Evolutionary conservation across 1,140 invertebrate species (phyloP), one percentile per base, ranked within the genome.

Genomic region (Oncopodura yosiiana): DNA sequence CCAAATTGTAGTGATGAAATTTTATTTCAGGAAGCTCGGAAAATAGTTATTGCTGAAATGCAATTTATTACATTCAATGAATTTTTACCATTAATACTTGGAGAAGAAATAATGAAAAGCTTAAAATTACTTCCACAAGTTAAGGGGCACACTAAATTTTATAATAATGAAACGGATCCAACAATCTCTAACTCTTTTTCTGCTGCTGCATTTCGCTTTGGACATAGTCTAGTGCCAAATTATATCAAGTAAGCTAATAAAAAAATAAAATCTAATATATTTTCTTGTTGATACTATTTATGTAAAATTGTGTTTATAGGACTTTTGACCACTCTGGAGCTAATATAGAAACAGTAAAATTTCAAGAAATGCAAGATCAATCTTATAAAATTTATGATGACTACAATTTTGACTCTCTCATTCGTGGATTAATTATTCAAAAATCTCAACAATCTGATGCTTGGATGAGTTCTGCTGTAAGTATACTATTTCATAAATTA

Each of bases 31-130:
- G 71, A 73, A 61, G 54, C 68, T 6, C 49, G 71, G 24, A 53
- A 69, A 16, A 69, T 73, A 21, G 65, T 73, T 4, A 68, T 64
- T 9, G 74, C 73, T 12, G 62, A 71, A 29, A 69, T 81, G 56
- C 80, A 82, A 60, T 78, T 81, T 66, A 80, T 82, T 38, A 79
- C 77, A 9, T 82, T 78, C 62, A 73, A 71, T 53, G 71, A 73
- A 59, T 73, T 67, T 52, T 58, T 73, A 18, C 72, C 72, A 11
- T 57, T 71, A 18, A 61, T 73, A 44, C 43, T 73, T 2, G 70
- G 70, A n/a, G 64, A 67, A 9, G 61, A 66, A 6, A 73, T 73
- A 50, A 72, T 74, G 67, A 61, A 68, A 5, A 70, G 67, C n/a
- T 74, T 71, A 59, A 66, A 70, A 5, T 56, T 77, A 24, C 45